Evolutionary conservation across 2,797 vertebrate genomes (phyloP).

Genomic region (Sebastes steindachneri): DNA sequence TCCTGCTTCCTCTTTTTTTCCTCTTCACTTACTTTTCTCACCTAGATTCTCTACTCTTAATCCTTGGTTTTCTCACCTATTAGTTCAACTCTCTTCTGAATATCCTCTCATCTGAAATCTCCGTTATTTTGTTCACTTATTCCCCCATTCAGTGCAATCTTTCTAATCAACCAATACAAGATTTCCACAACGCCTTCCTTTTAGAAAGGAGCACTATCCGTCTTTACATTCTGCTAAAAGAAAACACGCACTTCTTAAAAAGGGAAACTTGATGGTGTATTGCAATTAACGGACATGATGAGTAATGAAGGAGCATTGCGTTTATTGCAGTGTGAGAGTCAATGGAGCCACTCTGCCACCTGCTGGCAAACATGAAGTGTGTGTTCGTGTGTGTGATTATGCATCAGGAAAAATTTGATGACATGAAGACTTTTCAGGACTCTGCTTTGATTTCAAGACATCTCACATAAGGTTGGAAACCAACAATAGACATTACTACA

Average conservation of each 20-base stretch:
- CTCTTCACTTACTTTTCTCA: slow-evolving; percentile 63
- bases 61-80: slow-evolving; percentile 15
- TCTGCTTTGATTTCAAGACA: background rate
- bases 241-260: background rate
- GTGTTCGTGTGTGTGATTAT: background rate
- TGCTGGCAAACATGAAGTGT: slow-evolving; percentile 54
- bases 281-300: background rate
- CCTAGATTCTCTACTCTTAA: slow-evolving; percentile 32
- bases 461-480: background rate
- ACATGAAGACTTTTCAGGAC: background rate
- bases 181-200: background rate
- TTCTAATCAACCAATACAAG: background rate
- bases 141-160: background rate
- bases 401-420: background rate
- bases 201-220: background rate
- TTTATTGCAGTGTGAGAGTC: background rate
- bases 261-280: background rate
- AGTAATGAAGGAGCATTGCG: background rate
- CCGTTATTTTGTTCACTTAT: background rate
- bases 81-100: background rate
- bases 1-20: slow-evolving; percentile 65
- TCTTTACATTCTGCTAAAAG: background rate
- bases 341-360: slow-evolving; percentile 66
- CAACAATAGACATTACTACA: background rate
- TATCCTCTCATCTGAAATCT: background rate